Evolutionary conservation across 2,113 vertebrate species (phyloP), one percentile per base, ranked within the genome.

Genomic region (Notothenia rossii): DNA sequence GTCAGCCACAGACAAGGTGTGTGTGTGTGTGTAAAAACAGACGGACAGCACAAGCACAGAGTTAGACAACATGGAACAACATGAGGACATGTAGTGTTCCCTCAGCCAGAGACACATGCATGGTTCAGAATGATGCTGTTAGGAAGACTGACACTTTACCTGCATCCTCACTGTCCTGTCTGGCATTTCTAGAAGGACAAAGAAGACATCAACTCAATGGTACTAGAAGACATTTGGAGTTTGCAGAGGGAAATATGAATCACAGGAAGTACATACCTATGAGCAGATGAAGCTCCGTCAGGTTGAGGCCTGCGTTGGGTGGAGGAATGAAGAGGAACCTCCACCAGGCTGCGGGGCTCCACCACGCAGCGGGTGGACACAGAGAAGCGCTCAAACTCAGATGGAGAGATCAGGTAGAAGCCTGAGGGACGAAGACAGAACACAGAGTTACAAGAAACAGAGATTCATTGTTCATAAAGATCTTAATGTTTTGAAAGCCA

Each of bases 351-450:
- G 20, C 94, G 95, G 10, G 98, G 97, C 91, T 98, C 97, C 82
- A 99, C 96, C 74, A 98, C 43, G 92, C 91, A 96, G 15, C 97
- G 97, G 29, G 97, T 95, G 15, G 98, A 99, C 75, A 99, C 91
- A 10, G 98, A 99, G 92, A 99, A 99, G 20, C 98, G 96, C 88
- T 99, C 98, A 89, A 99, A 98, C 92, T 99, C 98, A 0, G 98
- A 99, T 0, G 98, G 98, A 0, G 98, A 99, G 85, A 99, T 99
- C 87, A 99, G 94, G 88, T 99, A 99, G 93, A 99, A 98, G 17
- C 98, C 98, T 99, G 77, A 9, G 74, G 61, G 61, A 13, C 1
- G 63, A 59, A 10, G 43, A 43, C 9, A 22, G 45, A 7, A 36
- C 4, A 25, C 33, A 7, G 29, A 2, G 56, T 8, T 72, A 33